A percentile compares a stretch with the other conserved stretches of the same genome.
These are phyloP conservation scores for Corvus hawaiiensis DNA, from an alignment of 2,113 vertebrate species.

Conservation along the genomic window DNA sequence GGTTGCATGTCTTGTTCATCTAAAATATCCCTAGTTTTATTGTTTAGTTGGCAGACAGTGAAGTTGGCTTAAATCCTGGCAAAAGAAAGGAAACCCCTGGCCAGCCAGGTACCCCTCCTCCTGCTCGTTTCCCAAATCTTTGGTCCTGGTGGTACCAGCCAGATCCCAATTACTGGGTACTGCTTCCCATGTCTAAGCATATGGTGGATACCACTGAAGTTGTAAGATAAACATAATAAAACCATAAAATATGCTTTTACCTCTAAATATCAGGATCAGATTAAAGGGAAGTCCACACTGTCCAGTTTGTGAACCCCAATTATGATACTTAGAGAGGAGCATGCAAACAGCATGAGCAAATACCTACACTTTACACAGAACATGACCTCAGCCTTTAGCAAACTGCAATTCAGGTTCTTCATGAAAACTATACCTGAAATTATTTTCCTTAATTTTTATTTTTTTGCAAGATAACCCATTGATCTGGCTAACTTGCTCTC, in stretches of 20 bases:
- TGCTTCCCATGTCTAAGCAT: not conserved
- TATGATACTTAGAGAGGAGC: not conserved
- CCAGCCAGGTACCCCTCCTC: not conserved
- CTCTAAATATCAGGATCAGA: not conserved
- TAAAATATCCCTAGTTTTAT: not conserved
- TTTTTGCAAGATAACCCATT: not conserved
- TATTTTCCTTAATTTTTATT: not conserved
- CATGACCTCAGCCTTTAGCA: not conserved
- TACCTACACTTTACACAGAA: not conserved
- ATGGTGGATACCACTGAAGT: not conserved
- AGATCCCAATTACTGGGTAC: accelerated
- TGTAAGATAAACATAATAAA: not conserved
- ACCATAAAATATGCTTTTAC: not conserved
- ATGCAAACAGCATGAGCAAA: not conserved
- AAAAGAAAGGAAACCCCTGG: not conserved
- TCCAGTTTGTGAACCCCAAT: not conserved
- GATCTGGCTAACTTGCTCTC: not conserved
- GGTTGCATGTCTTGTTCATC: not conserved
- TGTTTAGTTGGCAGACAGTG: not conserved
- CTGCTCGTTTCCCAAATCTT: not conserved
- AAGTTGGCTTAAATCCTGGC: not conserved
- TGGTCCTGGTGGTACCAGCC: not conserved
- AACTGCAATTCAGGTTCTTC: not conserved
- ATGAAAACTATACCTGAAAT: not conserved
- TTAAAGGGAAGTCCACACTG: not conserved